Base-by-base conservation (phyloP, 1,140 invertebrate species). In the Pemphigus obesinymphae region DNA sequence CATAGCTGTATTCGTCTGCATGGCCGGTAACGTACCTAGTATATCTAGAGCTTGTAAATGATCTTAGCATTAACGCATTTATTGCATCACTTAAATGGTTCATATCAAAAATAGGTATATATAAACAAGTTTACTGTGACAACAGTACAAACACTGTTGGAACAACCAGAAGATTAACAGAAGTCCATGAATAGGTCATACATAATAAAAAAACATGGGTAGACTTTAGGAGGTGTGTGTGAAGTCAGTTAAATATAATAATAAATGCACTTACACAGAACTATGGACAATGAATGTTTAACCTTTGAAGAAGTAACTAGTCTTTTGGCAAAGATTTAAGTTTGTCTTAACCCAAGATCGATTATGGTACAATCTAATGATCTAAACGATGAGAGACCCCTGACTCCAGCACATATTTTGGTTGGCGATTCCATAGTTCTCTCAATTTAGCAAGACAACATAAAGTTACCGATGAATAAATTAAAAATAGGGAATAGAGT, bases 271-370 rank as follows among this genome's bases (percentile, higher is more conserved):
- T 26, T 78, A 7, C 50, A 43, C 8, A 45, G 43, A 48, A 55
- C 50, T 23, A 55, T 78, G 17, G 43, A 43, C 26, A n/a, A 37
- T n/a, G 29, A 78, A 78, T n/a, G 31, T 17, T 83, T 87, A 29
- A 87, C 84, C 5, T 85, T 85, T 66, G 85, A 85, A 81, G 83
- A 87, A 55, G 66, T 87, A 20, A 63, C 66, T 6, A 86, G 85
- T 8, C 82, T 85, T n/a, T 34, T 87, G 37, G 83, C 83, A 37
- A 85, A 85, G 72, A 84, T 86, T n/a, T 85, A 86, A 63, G 84
- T 85, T 10, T 73, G 85, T 48, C 76, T 87, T 7, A 88, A 88
- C 84, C 86, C 85, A 23, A 84, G 87, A 45, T 87, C 86, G 20
- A 34, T 88, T 29, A 86, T 82, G 43, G 84, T 86, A 37, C 45